Percentiles rank a stretch among this genome's conserved stretches.
These are phyloP conservation scores for Characodon lateralis DNA, from an alignment of 2,797 vertebrate genomes.

Conservation along the genomic window DNA sequence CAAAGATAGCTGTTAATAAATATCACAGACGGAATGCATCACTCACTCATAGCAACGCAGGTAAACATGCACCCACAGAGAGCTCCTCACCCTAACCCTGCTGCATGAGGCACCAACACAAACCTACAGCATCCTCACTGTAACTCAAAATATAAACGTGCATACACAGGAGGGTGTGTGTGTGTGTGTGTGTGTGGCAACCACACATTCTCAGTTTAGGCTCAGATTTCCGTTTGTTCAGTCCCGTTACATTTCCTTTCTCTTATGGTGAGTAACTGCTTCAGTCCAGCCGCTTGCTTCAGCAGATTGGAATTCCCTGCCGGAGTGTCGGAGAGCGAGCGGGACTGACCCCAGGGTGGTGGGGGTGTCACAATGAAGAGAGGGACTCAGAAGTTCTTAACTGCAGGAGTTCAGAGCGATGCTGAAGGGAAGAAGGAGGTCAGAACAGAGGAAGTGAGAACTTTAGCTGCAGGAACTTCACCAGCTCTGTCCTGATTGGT, in stretches of 20 bases:
- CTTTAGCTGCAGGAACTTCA: neutral
- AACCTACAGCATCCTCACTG: neutral
- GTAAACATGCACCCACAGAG: slow-evolving; percentile 63
- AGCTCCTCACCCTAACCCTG: slow-evolving; percentile 16
- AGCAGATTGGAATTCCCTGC: slow-evolving; percentile 81
- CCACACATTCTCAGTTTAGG: slow-evolving; percentile 5
- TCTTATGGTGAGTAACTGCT: slow-evolving; percentile 59
- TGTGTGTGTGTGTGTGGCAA: slow-evolving; percentile 35
- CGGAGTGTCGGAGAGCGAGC: slow-evolving; percentile 57
- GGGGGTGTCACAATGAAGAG: slow-evolving; percentile 44
- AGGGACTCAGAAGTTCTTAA: slow-evolving; percentile 45
- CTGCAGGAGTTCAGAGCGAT: slow-evolving; percentile 51
- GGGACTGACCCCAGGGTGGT: slow-evolving; percentile 2
- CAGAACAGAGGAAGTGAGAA: slow-evolving; percentile 33
- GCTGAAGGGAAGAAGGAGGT: slow-evolving; percentile 30
- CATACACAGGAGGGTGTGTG: slow-evolving; percentile 42
- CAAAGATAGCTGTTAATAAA: slow-evolving; percentile 67
- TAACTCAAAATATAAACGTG: neutral
- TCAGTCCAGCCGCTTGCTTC: slow-evolving; percentile 76
- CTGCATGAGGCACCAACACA: neutral
- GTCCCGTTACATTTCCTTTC: slow-evolving; percentile 49
- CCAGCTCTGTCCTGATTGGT: too few relatives aligned
- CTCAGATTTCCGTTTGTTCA: slow-evolving; percentile 44
- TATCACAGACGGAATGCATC: slow-evolving; percentile 61
- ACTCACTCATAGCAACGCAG: slow-evolving; percentile 73